Base-by-base conservation (phyloP, 2,797 vertebrate genomes). In the Cetoscarus ocellatus region DNA sequence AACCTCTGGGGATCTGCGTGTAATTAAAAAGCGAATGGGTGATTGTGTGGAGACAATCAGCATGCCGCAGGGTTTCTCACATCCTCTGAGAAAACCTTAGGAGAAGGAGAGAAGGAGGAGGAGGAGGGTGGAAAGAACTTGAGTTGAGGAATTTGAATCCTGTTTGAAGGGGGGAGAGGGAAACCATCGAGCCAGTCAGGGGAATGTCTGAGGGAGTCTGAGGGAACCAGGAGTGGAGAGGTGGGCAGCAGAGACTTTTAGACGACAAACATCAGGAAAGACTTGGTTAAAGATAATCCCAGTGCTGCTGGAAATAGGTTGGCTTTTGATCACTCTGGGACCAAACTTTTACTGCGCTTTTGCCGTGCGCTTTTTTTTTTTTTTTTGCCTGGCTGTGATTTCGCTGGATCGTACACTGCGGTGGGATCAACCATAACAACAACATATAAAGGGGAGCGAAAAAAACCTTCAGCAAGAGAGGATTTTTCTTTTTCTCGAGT, bases 81-180 rank as follows among this genome's bases (percentile, higher is more conserved):
- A 87, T 90, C 83, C 84, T 82, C 77, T 53, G 82, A 79, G 79
- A 77, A 66, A 80, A 39, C 65, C 68, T 59, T 27, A 38, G 68
- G 58, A 71, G 64, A 75, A 56, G 66, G 67, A n/a, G n/a, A n/a
- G n/a, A n/a, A n/a, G 72, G 86, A 75, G 81, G 74, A 58, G 82
- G 80, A 76, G 83, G 84, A 65, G 87, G 86, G 86, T 73, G 85
- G 89, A 90, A 84, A 92, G 75, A 89, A 87, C 70, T 89, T 66
- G 89, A 89, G 91, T 91, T 88, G 72, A 94, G 94, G 94, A 95
- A 95, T 95, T 94, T 88, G 89, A 91, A 84, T 90, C 86, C 59
- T 91, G 90, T 84, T 87, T 85, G 86, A 82, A 86, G 86, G 82
- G 27, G 72, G 79, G 73, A 73, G 85, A 68, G 75, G 77, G 78